These are phyloP conservation scores for Pheucticus melanocephalus DNA, from an alignment of 2,113 vertebrate species.

Conservation along the genomic window DNA sequence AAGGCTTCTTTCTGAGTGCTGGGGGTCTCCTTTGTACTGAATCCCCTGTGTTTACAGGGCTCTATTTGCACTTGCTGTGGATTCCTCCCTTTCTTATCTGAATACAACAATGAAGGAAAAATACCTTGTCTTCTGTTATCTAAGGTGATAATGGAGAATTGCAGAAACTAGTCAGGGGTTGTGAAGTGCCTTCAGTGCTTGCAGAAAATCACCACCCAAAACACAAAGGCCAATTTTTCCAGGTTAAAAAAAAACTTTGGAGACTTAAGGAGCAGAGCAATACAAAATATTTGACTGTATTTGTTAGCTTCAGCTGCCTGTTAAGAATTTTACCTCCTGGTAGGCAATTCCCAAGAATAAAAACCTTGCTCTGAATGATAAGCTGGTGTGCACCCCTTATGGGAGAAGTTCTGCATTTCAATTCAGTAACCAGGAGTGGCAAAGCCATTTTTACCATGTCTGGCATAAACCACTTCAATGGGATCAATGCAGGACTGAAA, in stretches of 20 bases:
- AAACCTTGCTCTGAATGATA: neutral
- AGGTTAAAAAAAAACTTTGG: neutral
- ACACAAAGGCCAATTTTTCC: constrained; percentile 28
- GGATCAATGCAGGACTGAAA: neutral
- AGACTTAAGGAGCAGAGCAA: constrained; percentile 23
- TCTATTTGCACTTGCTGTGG: constrained; percentile 50
- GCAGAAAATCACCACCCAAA: constrained; percentile 14
- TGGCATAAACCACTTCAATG: neutral
- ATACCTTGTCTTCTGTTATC: constrained; percentile 23
- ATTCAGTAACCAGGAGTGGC: neutral
- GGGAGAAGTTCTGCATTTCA: neutral
- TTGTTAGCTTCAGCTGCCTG: constrained; percentile 16
- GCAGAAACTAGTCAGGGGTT: neutral
- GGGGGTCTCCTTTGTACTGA: neutral
- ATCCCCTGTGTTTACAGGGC: constrained; percentile 41
- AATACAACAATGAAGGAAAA: constrained; percentile 62
- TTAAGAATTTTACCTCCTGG: neutral
- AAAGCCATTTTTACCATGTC: constrained; percentile 50
- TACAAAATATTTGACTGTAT: neutral
- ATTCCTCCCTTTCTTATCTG: constrained; percentile 51
- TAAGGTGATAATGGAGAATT: constrained; percentile 69
- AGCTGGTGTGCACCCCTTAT: neutral
- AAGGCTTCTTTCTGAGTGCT: neutral
- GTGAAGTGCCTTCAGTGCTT: neutral
- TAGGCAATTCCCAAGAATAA: neutral